These are phyloP conservation scores for Empis stercorea DNA, from an alignment of 2,888 invertebrate genomes.

Conservation along the genomic window DNA sequence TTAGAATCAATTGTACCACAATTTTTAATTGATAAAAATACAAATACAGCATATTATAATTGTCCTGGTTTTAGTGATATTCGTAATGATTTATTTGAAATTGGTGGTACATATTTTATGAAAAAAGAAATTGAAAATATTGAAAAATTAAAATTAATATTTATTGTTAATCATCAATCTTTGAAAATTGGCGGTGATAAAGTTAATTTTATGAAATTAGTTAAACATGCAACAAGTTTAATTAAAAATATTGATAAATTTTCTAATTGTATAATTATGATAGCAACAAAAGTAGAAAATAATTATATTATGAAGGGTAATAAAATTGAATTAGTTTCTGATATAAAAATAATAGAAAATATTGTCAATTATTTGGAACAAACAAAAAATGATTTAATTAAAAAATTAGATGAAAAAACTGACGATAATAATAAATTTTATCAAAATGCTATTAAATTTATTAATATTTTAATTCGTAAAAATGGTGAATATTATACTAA, in stretches of 20 bases:
- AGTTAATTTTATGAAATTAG: conserved; percentile 6
- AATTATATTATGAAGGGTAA: background rate
- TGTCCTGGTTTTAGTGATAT: conserved; percentile 15
- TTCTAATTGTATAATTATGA: conserved; percentile 6
- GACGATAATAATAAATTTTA: background rate
- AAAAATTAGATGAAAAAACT: background rate
- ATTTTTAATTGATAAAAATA: conserved; percentile 3
- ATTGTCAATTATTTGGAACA: conserved; percentile 3
- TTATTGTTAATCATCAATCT: conserved; percentile 8
- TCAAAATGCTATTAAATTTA: background rate
- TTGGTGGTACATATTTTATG: conserved; percentile 12
- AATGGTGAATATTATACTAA: background rate
- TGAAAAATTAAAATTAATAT: conserved; percentile 10
- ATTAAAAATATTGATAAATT: conserved; percentile 7
- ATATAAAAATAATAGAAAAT: background rate
- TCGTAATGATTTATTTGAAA: conserved; percentile 9
- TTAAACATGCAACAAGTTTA: conserved; percentile 6
- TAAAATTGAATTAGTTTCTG: background rate
- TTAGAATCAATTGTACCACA: conserved; percentile 6
- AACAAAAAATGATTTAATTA: background rate
- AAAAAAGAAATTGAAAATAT: conserved; percentile 9
- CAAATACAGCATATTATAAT: conserved; percentile 9
- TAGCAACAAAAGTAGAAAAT: conserved; percentile 13
- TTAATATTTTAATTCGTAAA: background rate
- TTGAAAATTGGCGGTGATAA: conserved; percentile 9